A percentile compares a stretch with the other conserved stretches of the same genome.
Conservation (phyloP, 2,888 invertebrate genomes). For the Adineta ricciae region DNA sequence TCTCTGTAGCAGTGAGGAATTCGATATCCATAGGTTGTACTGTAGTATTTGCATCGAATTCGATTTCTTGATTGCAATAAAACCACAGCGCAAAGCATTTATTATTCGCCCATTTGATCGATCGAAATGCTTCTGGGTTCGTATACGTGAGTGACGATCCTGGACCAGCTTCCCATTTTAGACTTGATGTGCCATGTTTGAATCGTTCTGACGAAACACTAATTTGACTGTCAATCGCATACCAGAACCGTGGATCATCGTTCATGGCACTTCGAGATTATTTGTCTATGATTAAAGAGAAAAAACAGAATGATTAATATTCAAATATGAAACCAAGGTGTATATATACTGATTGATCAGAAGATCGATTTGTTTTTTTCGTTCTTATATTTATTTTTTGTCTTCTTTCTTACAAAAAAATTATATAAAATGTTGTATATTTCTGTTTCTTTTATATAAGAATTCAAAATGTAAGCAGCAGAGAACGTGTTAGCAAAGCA, state of each 20-base stretch:
- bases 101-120: neutral
- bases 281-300: neutral
- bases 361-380: neutral
- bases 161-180: neutral
- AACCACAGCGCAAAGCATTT: constrained; percentile 9
- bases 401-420: too few relatives aligned
- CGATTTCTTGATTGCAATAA: neutral
- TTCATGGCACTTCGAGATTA: neutral
- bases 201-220: neutral
- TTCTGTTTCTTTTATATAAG: too few relatives aligned
- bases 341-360: neutral
- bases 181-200: neutral
- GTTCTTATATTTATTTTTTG: neutral
- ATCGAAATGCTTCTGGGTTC: neutral
- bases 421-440: too few relatives aligned
- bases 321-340: neutral
- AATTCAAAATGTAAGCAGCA: too few relatives aligned
- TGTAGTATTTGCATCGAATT: neutral
- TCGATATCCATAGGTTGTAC: neutral
- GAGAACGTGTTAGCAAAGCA: too few relatives aligned
- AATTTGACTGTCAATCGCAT: neutral
- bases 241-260: neutral
- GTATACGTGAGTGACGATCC: neutral
- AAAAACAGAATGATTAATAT: neutral
- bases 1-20: neutral